These are phyloP conservation scores for Linurgus olivaceus DNA, from an alignment of 2,797 vertebrate species.

Conservation along the genomic window DNA sequence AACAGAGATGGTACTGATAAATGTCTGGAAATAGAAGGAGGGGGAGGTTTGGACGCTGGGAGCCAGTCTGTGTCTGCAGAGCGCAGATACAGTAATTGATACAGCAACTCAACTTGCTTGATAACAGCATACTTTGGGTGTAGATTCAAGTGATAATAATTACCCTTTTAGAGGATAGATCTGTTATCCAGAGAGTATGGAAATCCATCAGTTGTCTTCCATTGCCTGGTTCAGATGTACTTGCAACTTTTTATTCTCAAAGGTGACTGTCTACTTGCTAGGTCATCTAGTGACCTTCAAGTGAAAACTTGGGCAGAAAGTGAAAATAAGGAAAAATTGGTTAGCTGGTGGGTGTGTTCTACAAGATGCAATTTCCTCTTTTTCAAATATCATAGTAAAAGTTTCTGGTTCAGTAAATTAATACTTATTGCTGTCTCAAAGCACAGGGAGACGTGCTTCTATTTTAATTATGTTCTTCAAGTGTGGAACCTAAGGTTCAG, in stretches of 20 bases:
- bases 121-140: neutral
- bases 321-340: neutral
- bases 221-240: neutral
- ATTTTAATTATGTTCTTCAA: neutral
- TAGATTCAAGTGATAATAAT: neutral
- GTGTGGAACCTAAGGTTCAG: neutral
- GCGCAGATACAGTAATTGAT: neutral
- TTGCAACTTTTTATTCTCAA: neutral
- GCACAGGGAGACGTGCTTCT: neutral
- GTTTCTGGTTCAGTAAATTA: neutral
- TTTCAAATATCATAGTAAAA: neutral
- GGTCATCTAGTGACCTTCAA: neutral
- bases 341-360: neutral
- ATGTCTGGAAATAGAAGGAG: neutral
- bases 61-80: neutral
- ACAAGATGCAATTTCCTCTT: neutral
- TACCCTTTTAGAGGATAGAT: neutral
- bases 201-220: neutral
- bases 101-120: neutral
- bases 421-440: neutral
- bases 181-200: neutral
- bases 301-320: neutral
- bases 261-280: neutral
- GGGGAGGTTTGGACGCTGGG: neutral
- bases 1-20: neutral